A percentile compares a stretch with the other conserved stretches of the same genome.
These are phyloP conservation scores for Cariama cristata DNA, from an alignment of 2,113 vertebrate genomes.

Conservation along the genomic window DNA sequence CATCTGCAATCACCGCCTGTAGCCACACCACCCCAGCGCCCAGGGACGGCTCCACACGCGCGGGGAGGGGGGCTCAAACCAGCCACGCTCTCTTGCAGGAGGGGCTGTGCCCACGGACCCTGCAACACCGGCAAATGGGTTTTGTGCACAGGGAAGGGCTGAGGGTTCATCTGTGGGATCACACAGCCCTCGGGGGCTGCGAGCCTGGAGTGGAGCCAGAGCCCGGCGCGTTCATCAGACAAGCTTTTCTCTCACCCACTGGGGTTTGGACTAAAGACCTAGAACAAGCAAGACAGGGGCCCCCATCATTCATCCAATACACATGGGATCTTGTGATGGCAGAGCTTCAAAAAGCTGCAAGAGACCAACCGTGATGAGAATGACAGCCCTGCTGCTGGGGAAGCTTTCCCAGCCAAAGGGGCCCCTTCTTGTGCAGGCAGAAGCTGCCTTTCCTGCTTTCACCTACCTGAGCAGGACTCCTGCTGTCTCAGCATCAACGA, in stretches of 20 bases:
- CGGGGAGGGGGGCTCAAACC: too few species aligned
- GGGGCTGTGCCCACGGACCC: too few species aligned
- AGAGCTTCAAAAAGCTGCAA: neutral
- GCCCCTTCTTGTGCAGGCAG: accelerated
- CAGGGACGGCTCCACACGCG: accelerated
- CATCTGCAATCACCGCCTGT: accelerated
- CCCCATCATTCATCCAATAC: neutral
- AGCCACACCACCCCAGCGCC: accelerated
- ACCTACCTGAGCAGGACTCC: neutral
- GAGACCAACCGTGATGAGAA: accelerated
- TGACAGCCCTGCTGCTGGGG: accelerated
- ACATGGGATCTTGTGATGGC: accelerated
- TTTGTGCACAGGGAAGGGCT: accelerated
- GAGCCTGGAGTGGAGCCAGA: neutral
- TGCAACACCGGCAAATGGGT: accelerated
- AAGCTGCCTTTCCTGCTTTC: neutral
- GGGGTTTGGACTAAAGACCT: neutral
- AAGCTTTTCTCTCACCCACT: accelerated
- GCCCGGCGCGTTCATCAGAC: accelerated
- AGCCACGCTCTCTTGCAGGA: accelerated
- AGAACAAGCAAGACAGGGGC: accelerated
- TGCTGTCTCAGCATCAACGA: accelerated
- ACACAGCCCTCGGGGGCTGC: accelerated
- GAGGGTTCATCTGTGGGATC: accelerated
- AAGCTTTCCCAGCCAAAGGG: neutral